Evolutionary conservation across 2,797 vertebrate species (phyloP), one percentile per base, ranked within the genome.

Genomic region (Pyrrhura leucotis): DNA sequence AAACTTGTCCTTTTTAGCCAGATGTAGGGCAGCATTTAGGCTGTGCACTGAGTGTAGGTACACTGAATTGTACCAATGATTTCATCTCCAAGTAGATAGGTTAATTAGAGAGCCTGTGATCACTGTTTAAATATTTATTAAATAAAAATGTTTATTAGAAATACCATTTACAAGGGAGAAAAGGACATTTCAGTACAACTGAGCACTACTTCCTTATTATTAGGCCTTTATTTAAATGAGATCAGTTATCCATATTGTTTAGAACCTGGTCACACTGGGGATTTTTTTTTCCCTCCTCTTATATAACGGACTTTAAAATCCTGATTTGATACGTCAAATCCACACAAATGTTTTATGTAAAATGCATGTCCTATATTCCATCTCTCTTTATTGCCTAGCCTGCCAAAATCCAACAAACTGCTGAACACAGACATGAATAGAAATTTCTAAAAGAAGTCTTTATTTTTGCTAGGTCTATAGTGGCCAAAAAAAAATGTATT

Each of bases 1-100:
- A 66, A 94, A 66, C 61, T 92, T 83, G 87, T 92, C 92, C 85
- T 95, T 92, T 93, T 88, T 79, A 88, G 78, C 58, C 12, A 94
- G 68, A 77, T 80, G 35, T 56, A 77, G 48, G 35, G 68, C 81
- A 83, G 58, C 37, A n/a, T 35, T 54, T 0, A 1, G 53, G 10
- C 68, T 87, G 51, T 31, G 63, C 80, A 10, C 45, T 92, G 75
- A n/a, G 37, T 11, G 18, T 58, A 81, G 23, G 37, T 84, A 26
- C 28, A 84, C 54, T 79, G 53, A 62, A 63, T 33, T 89, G 58
- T 82, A 62, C 31, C 1, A 0, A 16, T 68, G 15, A 35, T 85
- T 10, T 93, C 33, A 82, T 90, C 63, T 80, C 39, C 3, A 10
- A 15, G 17, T 22, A 63, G 31, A n/a, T 2, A 67, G n/a, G 51